phyloP scores from a whole-genome alignment of 2,113 vertebrate genomes.

The Potamarius usumacintae region DNA sequence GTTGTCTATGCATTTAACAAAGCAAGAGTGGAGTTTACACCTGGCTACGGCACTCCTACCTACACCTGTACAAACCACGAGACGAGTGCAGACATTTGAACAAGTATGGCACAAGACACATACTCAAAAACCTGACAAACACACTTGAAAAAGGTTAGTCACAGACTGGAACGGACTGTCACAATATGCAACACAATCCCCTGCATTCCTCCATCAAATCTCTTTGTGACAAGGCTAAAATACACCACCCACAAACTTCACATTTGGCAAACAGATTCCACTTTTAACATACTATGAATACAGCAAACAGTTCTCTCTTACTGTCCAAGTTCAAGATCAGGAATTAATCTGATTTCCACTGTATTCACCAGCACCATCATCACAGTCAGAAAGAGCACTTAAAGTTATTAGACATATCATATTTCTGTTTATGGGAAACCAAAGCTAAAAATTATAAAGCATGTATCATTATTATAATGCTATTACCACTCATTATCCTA shows the following conservation, averaged over 20 bases:
- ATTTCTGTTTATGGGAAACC: slow-evolving; percentile 6
- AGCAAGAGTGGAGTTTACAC: background rate
- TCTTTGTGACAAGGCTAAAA: background rate
- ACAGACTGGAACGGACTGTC: background rate
- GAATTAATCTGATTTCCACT: slow-evolving; percentile 1
- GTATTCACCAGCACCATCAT: background rate
- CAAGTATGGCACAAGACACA: background rate
- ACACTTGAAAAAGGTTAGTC: background rate
- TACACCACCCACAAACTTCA: background rate
- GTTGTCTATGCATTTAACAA: background rate
- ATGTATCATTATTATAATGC: background rate
- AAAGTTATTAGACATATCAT: background rate
- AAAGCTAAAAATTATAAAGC: background rate
- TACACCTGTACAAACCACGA: background rate
- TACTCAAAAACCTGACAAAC: background rate
- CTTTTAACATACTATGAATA: background rate
- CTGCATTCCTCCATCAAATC: background rate
- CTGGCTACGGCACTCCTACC: background rate
- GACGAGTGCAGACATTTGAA: background rate
- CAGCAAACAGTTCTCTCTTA: background rate
- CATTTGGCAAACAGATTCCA: slow-evolving; percentile 8
- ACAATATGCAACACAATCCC: slow-evolving; percentile 19
- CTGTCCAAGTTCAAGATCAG: background rate
- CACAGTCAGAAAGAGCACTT: background rate
- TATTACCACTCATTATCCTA: background rate